Conservation (phyloP, 2,797 vertebrate genomes). For the Cuniculus paca region DNA sequence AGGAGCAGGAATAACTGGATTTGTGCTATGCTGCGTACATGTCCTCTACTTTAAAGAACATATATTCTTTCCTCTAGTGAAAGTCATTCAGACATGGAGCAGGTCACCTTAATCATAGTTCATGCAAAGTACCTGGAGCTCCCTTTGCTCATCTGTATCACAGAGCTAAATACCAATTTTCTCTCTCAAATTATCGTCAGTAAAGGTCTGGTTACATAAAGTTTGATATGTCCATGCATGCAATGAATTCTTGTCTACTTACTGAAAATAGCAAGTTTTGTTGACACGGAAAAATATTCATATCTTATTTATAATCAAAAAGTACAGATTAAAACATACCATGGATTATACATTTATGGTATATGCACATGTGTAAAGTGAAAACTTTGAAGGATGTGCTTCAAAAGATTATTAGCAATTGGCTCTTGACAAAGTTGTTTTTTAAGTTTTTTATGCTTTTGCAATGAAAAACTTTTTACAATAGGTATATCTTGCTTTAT, state of each 20-base stretch:
- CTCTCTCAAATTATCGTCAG: not conserved
- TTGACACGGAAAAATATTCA: not conserved
- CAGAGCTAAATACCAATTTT: slow-evolving; percentile 81
- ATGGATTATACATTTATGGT: not conserved
- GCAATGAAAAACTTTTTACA: not conserved
- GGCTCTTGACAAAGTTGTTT: not conserved
- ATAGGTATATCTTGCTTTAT: not conserved
- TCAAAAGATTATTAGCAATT: not conserved
- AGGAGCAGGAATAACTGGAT: not conserved
- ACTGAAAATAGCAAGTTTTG: not conserved
- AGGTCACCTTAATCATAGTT: slow-evolving; percentile 92
- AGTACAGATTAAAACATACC: not conserved
- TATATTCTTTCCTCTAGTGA: slow-evolving; percentile 86
- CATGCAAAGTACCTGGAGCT: slow-evolving; percentile 89
- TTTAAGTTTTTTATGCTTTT: not conserved
- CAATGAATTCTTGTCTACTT: not conserved
- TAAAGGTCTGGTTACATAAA: not conserved
- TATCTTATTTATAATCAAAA: not conserved
- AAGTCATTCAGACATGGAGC: slow-evolving; percentile 95
- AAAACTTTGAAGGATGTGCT: not conserved
- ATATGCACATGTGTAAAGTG: too few species aligned
- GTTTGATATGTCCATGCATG: not conserved
- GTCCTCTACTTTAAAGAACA: not conserved
- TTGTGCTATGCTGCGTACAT: not conserved
- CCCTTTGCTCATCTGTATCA: slow-evolving; percentile 87